Base-by-base conservation (phyloP, 1,140 invertebrate genomes). In the Rhyzopertha dominica region DNA sequence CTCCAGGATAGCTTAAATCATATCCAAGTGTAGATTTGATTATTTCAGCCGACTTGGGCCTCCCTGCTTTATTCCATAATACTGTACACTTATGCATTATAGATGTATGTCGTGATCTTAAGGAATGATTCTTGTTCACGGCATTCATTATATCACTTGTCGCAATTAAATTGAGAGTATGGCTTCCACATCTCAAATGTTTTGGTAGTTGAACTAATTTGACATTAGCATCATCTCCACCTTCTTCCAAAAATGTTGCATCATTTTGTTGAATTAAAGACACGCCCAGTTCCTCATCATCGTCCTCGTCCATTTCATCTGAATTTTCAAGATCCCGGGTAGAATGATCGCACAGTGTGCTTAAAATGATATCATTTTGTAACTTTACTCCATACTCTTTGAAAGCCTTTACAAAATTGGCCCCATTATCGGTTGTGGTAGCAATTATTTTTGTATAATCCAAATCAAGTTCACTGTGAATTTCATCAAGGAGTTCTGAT, bases 381-480 rank as follows among this genome's bases (percentile, higher is more conserved):
- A 29, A 9, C 5, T 19, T 46, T 22, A 50, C n/a, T 7, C 47
- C 47, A 18, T 47, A 54, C 32, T 43, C 52, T 44, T 43, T 18
- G 34, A 50, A 55, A 3, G 47, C 42, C 36, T 53, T 51, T 3
- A 51, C 26, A 28, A 55, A 53, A 46, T 55, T 55, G 13, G 44
- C 45, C 2, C 47, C 53, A 23, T 52, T 53, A 31, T 51, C 53
- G 17, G 53, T 53, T 9, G 52, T 37, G 9, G 53, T 58, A 24
- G 26, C 40, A 10, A 35, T 16, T 18, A 58, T 50, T 42, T 47
- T 47, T 23, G 14, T 12, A 8, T 14, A 7, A 16, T 39, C 29
- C 14, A 55, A 43, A 23, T 35, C 36, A 32, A 50, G 53, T 29
- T 29, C 24, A 3, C 17, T 19, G 20, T 50, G 41, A 34, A 58